phyloP scores from a whole-genome alignment of 2,113 vertebrate species.

The Mohoua ochrocephala region DNA sequence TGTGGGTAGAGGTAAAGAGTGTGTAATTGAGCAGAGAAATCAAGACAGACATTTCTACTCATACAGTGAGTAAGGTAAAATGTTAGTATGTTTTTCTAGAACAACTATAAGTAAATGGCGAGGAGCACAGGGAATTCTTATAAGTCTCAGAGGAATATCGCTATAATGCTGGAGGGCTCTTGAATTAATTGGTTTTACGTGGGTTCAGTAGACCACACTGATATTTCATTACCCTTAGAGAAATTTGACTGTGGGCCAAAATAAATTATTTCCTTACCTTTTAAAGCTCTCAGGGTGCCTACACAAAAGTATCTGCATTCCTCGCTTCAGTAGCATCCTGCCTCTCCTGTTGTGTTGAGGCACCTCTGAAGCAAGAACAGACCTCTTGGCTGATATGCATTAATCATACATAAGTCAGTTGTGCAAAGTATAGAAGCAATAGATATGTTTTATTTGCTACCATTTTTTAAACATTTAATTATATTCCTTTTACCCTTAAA shows the following conservation, averaged over 20 bases:
- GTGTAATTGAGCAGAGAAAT: not conserved
- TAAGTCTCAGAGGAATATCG: not conserved
- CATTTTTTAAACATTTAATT: not conserved
- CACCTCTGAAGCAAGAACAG: not conserved
- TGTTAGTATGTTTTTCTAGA: not conserved
- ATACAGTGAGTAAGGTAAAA: not conserved
- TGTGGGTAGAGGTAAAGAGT: conserved; percentile 11
- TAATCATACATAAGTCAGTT: not conserved
- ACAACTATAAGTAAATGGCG: not conserved
- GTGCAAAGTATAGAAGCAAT: not conserved
- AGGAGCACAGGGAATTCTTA: not conserved
- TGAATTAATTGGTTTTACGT: not conserved
- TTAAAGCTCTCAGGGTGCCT: not conserved
- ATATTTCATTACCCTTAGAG: not conserved
- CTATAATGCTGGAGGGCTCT: not conserved
- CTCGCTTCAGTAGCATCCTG: not conserved
- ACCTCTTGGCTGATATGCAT: not conserved
- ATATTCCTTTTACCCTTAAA: not conserved
- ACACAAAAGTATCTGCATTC: not conserved
- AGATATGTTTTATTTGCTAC: not conserved
- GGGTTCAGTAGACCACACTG: not conserved
- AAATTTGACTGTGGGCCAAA: not conserved
- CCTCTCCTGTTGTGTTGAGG: not conserved
- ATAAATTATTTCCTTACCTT: not conserved
- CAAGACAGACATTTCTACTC: not conserved